A percentile compares a stretch with the other conserved stretches of the same genome.
phyloP scores from a whole-genome alignment of 2,113 vertebrate species.

The Octodon degus region DNA sequence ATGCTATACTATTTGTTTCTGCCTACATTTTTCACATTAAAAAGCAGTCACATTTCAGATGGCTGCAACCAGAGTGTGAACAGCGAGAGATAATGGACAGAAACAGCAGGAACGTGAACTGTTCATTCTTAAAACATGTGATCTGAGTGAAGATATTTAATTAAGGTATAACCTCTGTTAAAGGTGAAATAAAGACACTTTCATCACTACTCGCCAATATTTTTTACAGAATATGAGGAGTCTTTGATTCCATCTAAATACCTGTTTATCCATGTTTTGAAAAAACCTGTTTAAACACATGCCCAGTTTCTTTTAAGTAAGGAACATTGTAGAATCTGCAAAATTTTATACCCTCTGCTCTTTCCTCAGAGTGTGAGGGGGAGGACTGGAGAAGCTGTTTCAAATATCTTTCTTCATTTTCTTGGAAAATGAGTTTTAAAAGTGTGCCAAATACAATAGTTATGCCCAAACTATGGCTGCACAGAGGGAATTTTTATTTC shows the following conservation, averaged over 20 bases:
- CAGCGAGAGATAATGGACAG: not conserved
- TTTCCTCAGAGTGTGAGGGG: constrained; percentile 9
- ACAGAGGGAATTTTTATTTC: constrained; percentile 58
- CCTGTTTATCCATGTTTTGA: not conserved
- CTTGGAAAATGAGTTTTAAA: constrained; percentile 66
- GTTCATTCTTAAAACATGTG: constrained; percentile 34
- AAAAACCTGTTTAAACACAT: constrained; percentile 34
- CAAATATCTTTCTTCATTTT: constrained; percentile 68
- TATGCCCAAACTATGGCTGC: constrained; percentile 55
- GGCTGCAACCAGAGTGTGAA: constrained; percentile 9
- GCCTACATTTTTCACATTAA: constrained; percentile 15
- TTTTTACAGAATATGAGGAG: not conserved
- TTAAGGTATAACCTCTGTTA: constrained; percentile 50
- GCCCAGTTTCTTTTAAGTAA: constrained; percentile 5
- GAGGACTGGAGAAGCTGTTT: constrained; percentile 42
- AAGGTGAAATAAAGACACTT: not conserved
- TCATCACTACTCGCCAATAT: constrained; percentile 8
- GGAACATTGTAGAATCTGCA: constrained; percentile 31
- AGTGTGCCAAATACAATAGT: constrained; percentile 68
- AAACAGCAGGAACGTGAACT: constrained; percentile 33
- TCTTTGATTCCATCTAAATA: constrained; percentile 39
- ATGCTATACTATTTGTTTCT: not conserved
- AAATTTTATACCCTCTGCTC: not conserved
- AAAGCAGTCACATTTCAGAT: constrained; percentile 40
- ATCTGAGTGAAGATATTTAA: constrained; percentile 53